These are phyloP conservation scores for Cheilosia pagana DNA, from an alignment of 2,888 invertebrate species.

Conservation along the genomic window DNA sequence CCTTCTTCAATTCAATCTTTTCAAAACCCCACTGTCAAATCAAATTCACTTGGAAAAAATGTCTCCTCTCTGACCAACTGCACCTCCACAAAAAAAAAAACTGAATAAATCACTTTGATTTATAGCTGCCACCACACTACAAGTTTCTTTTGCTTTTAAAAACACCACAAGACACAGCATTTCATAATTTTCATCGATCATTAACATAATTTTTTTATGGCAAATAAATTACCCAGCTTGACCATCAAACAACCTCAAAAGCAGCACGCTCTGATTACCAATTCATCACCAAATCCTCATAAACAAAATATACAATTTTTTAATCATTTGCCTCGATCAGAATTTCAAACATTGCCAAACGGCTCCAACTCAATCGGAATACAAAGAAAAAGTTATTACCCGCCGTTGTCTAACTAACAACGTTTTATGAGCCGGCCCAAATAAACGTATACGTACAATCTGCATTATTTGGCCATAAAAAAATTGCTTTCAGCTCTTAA, in stretches of 20 bases:
- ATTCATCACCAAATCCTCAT: slow-evolving; percentile 60
- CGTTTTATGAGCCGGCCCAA: slow-evolving; percentile 15
- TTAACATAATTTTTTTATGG: slow-evolving; percentile 48
- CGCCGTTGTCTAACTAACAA: neutral
- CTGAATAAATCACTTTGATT: slow-evolving; percentile 47
- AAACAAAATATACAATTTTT: slow-evolving; percentile 34
- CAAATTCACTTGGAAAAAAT: too few relatives aligned
- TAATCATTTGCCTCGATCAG: slow-evolving; percentile 48
- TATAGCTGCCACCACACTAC: slow-evolving; percentile 22
- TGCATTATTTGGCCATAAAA: slow-evolving; percentile 48
- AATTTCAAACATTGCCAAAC: slow-evolving; percentile 39
- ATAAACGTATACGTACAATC: slow-evolving; percentile 25
- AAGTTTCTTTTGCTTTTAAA: slow-evolving; percentile 30
- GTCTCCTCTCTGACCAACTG: too few relatives aligned
- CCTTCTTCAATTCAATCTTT: too few relatives aligned
- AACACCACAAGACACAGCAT: slow-evolving; percentile 4
- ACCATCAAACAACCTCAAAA: slow-evolving; percentile 34
- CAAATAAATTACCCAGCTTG: slow-evolving; percentile 53
- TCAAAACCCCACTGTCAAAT: too few relatives aligned
- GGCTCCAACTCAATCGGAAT: neutral
- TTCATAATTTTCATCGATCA: slow-evolving; percentile 42
- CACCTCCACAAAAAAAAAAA: neutral
- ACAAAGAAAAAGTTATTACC: slow-evolving; percentile 4
- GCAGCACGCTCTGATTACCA: slow-evolving; percentile 57
- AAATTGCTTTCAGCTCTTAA: slow-evolving; percentile 15